These are phyloP conservation scores for Clamator glandarius DNA, from an alignment of 2,797 vertebrate genomes.

Conservation along the genomic window DNA sequence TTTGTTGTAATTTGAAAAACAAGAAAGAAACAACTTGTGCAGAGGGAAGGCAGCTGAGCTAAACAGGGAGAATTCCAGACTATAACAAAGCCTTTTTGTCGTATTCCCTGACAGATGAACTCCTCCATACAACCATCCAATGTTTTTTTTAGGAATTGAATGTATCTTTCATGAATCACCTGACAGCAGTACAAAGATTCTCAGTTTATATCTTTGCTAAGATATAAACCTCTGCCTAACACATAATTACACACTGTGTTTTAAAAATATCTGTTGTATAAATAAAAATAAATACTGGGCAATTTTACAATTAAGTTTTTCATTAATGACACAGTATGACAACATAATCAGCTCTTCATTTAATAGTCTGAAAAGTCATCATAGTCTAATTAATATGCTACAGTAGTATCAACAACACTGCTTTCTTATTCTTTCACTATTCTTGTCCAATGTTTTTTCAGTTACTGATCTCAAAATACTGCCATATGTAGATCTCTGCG, in stretches of 20 bases:
- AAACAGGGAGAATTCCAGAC: neutral
- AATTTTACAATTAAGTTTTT: constrained; percentile 57
- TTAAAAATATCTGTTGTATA: neutral
- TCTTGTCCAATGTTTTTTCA: neutral
- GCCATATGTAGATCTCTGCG: neutral
- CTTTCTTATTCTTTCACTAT: neutral
- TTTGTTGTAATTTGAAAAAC: neutral
- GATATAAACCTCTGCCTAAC: neutral
- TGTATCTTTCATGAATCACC: neutral
- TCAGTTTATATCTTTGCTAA: neutral
- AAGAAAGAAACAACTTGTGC: neutral
- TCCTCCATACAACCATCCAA: neutral
- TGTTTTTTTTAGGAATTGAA: neutral
- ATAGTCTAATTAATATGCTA: constrained; percentile 5
- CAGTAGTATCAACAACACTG: neutral
- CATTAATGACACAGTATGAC: neutral
- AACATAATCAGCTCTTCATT: constrained; percentile 30
- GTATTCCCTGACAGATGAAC: neutral
- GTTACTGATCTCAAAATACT: constrained; percentile 3
- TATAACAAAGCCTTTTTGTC: neutral
- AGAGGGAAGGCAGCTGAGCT: neutral
- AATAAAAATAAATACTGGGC: constrained; percentile 40
- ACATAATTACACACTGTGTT: neutral
- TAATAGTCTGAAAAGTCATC: constrained; percentile 40
- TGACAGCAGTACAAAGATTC: neutral